Conservation (phyloP, 2,888 invertebrate species). For the Agrenia bidenticulata region DNA sequence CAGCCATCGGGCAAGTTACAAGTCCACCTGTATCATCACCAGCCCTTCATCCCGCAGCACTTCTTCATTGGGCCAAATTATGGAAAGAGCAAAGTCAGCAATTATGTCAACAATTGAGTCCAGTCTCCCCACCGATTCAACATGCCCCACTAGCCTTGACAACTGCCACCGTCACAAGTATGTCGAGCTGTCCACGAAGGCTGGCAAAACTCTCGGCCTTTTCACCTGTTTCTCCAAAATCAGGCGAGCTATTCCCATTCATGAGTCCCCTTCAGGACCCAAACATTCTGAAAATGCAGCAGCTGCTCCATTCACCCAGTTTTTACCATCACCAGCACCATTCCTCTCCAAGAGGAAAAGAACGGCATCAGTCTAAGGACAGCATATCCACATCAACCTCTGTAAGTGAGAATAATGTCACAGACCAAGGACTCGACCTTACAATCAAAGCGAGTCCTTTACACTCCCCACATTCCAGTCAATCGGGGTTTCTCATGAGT, state of each 20-base stretch:
- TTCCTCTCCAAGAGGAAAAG: conserved; percentile 10
- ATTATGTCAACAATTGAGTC: conserved; percentile 28
- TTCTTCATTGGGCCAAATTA: conserved; percentile 51
- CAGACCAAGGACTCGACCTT: conserved; percentile 30
- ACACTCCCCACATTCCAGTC: background rate
- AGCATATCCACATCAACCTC: conserved; percentile 18
- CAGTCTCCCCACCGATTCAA: conserved; percentile 23
- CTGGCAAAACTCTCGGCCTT: conserved; percentile 45
- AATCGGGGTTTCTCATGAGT: conserved; percentile 31
- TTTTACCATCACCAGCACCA: background rate
- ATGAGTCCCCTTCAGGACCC: conserved; percentile 25
- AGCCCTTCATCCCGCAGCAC: conserved; percentile 47
- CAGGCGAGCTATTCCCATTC: conserved; percentile 20
- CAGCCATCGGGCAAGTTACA: conserved; percentile 32
- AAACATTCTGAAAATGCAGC: conserved; percentile 45
- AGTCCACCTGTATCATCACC: conserved; percentile 12
- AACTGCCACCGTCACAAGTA: conserved; percentile 25
- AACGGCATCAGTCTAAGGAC: conserved; percentile 1
- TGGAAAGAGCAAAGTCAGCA: conserved; percentile 41
- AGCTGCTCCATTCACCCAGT: conserved; percentile 39
- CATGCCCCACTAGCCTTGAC: conserved; percentile 44
- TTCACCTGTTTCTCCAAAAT: conserved; percentile 47
- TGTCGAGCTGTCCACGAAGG: background rate
- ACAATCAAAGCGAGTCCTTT: conserved; percentile 26
- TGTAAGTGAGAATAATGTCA: conserved; percentile 4